Evolutionary conservation across 2,797 vertebrate species (phyloP).

Genomic region (Pantherophis vulpinus): DNA sequence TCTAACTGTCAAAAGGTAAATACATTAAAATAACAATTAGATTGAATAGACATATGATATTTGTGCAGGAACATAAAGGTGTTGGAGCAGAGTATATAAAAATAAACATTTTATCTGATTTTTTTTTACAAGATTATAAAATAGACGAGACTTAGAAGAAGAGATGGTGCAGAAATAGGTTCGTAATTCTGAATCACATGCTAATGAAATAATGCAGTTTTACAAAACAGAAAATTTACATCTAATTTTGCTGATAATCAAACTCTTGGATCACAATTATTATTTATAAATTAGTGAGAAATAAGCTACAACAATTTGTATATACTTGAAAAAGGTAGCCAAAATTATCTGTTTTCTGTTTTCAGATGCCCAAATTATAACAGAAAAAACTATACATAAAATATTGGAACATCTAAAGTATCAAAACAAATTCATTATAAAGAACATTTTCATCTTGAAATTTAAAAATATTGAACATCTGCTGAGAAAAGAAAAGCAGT

Average conservation of each 20-base stretch:
- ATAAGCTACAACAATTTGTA: neutral
- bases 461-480: neutral
- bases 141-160: neutral
- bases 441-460: neutral
- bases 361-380: neutral
- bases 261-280: neutral
- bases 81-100: neutral
- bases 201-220: neutral
- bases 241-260: neutral
- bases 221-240: neutral
- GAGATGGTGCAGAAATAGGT: neutral
- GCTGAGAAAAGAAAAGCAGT: fast-evolving
- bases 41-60: neutral
- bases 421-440: neutral
- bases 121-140: neutral
- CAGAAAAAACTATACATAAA: neutral
- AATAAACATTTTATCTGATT: neutral
- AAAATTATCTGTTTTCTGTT: neutral
- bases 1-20: neutral
- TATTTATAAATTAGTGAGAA: neutral
- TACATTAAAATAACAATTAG: neutral
- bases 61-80: neutral
- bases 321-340: neutral
- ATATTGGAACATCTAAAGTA: neutral
- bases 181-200: neutral